phyloP scores from a whole-genome alignment of 2,888 invertebrate species.

The Eledona agricola region DNA sequence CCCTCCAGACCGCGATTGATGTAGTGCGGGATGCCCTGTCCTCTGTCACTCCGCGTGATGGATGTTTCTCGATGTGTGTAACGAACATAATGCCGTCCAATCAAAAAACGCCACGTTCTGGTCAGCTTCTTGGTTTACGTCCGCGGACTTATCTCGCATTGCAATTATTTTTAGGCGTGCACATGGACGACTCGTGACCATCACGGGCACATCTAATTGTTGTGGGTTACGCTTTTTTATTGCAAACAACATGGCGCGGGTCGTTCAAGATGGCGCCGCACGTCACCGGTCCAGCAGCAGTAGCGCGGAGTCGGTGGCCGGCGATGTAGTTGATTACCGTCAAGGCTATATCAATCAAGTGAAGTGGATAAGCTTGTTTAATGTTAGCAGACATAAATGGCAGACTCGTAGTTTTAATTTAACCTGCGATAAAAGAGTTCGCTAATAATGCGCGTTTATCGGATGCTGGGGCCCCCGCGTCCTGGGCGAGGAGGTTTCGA shows the following conservation, averaged over 20 bases:
- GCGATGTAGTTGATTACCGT: conserved; percentile 48
- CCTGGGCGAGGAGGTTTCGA: too few relatives aligned
- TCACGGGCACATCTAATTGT: too few relatives aligned
- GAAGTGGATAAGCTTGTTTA: conserved; percentile 60
- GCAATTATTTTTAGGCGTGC: too few relatives aligned
- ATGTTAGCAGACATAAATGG: conserved; percentile 52
- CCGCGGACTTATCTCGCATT: too few relatives aligned
- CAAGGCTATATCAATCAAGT: conserved; percentile 60
- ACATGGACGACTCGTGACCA: too few relatives aligned
- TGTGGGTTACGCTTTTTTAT: too few relatives aligned
- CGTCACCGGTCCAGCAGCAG: conserved; percentile 40
- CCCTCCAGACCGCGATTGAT: conserved; percentile 43
- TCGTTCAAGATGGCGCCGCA: too few relatives aligned
- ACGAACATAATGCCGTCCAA: too few relatives aligned
- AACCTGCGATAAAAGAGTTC: conserved; percentile 42
- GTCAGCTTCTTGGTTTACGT: too few relatives aligned
- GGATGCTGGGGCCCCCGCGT: too few relatives aligned
- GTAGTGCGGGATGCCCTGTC: conserved; percentile 43
- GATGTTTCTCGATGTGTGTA: conserved; percentile 29
- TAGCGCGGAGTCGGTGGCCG: conserved; percentile 44
- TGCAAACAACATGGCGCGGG: too few relatives aligned
- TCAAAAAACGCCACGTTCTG: too few relatives aligned
- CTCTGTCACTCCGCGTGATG: conserved; percentile 43
- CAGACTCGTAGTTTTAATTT: conserved; percentile 50
- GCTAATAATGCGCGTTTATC: conserved; percentile 25